phyloP scores from a whole-genome alignment of 2,113 vertebrate species.

The Equus quagga region DNA sequence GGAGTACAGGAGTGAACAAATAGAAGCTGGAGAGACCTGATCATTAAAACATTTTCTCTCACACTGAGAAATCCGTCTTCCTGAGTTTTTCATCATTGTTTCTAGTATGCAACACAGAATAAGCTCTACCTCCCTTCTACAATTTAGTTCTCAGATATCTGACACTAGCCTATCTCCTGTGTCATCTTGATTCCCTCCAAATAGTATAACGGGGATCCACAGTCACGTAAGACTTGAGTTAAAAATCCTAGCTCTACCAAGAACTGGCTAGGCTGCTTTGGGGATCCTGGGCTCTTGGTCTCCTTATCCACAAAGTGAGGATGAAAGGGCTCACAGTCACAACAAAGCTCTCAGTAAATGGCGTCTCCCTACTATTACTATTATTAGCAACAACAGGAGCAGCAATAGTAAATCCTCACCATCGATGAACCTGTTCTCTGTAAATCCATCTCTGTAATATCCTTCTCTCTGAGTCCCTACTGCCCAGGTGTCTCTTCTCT shows the following conservation, averaged over 20 bases:
- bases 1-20: too few species aligned
- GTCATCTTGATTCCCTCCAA: background rate
- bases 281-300: background rate
- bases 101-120: background rate
- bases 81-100: background rate
- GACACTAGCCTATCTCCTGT: background rate
- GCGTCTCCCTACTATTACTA: background rate
- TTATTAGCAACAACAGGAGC: background rate
- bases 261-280: background rate
- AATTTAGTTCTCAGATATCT: background rate
- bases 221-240: background rate
- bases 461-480: background rate
- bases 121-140: background rate
- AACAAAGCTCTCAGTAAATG: too few species aligned
- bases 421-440: background rate
- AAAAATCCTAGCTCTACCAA: background rate
- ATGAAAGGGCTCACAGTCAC: background rate
- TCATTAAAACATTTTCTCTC: background rate
- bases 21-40: background rate
- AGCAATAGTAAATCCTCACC: background rate
- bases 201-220: background rate
- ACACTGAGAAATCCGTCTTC: background rate
- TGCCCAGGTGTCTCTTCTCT: background rate
- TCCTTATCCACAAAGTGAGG: background rate
- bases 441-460: too few species aligned